A percentile compares a stretch with the other conserved stretches of the same genome.
Evolutionary conservation across 2,888 invertebrate genomes (phyloP).

Genomic region (Chymomyza caudatula): DNA sequence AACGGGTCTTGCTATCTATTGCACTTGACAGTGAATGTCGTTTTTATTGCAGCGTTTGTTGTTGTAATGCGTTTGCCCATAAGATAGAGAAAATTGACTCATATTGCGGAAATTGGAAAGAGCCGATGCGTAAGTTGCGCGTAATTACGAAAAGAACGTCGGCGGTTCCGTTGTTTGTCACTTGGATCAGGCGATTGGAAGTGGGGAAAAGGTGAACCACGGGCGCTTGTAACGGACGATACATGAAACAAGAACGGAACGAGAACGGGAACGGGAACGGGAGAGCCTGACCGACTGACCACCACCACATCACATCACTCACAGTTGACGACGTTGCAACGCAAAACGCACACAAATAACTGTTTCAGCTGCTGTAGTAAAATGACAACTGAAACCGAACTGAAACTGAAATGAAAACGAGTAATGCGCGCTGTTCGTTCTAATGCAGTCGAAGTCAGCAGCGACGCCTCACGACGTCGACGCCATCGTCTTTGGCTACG

Average conservation of each 20-base stretch:
- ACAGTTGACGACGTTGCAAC: slow-evolving; percentile 26
- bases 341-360: slow-evolving; percentile 66
- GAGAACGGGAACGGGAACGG: not conserved
- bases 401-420: slow-evolving; percentile 63
- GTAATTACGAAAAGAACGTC: not conserved
- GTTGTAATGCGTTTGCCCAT: not conserved
- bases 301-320: not conserved
- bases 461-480: not conserved
- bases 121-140: not conserved
- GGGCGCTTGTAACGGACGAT: too few relatives aligned
- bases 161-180: too few relatives aligned
- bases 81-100: not conserved
- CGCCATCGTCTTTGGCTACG: not conserved
- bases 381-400: slow-evolving; percentile 68
- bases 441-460: slow-evolving; percentile 5
- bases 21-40: not conserved
- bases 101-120: not conserved
- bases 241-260: too few relatives aligned
- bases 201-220: too few relatives aligned
- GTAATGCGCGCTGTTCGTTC: slow-evolving; percentile 21
- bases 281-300: not conserved
- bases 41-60: not conserved
- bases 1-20: not conserved
- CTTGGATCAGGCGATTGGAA: too few relatives aligned
- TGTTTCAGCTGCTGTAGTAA: slow-evolving; percentile 66